These are phyloP conservation scores for Drosophila sulfurigaster DNA, from an alignment of 1,140 invertebrate genomes.

Conservation along the genomic window DNA sequence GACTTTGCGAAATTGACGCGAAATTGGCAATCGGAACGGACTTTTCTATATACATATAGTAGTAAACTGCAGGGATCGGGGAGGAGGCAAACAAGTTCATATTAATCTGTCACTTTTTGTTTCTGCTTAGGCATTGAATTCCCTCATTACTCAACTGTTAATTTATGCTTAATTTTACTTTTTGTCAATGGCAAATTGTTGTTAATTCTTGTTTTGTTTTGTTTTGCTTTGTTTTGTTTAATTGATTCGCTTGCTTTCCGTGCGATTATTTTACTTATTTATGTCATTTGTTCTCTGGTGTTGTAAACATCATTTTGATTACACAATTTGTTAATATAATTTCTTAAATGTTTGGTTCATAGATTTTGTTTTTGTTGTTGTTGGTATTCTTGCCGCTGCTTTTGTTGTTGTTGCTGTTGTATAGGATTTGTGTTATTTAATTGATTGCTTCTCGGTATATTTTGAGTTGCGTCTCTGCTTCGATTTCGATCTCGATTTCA, in stretches of 20 bases:
- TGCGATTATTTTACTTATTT: constrained; percentile 34
- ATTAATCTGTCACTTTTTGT: background rate
- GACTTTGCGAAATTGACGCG: constrained; percentile 5
- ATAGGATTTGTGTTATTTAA: constrained; percentile 52
- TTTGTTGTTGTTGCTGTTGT: constrained; percentile 20
- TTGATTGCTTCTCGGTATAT: constrained; percentile 72
- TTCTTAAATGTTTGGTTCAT: constrained; percentile 15
- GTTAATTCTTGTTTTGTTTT: constrained; percentile 7
- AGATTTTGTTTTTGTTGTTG: constrained; percentile 19
- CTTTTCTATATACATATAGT: background rate
- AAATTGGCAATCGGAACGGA: constrained; percentile 16
- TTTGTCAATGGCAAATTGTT: constrained; percentile 17
- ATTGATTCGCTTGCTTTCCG: constrained; percentile 66
- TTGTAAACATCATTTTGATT: constrained; percentile 46
- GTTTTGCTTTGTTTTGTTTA: constrained; percentile 32
- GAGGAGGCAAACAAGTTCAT: constrained; percentile 3
- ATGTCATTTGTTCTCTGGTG: constrained; percentile 6
- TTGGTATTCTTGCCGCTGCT: constrained; percentile 19
- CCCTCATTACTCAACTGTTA: constrained; percentile 23
- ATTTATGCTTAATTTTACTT: constrained; percentile 7
- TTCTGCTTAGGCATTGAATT: constrained; percentile 10
- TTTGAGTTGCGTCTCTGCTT: constrained; percentile 25
- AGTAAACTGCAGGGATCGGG: constrained; percentile 3
- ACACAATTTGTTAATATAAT: constrained; percentile 47
- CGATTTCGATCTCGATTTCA: constrained; percentile 13